Base-by-base conservation (phyloP, 2,113 vertebrate genomes). In the Cyanoderma ruficeps region DNA sequence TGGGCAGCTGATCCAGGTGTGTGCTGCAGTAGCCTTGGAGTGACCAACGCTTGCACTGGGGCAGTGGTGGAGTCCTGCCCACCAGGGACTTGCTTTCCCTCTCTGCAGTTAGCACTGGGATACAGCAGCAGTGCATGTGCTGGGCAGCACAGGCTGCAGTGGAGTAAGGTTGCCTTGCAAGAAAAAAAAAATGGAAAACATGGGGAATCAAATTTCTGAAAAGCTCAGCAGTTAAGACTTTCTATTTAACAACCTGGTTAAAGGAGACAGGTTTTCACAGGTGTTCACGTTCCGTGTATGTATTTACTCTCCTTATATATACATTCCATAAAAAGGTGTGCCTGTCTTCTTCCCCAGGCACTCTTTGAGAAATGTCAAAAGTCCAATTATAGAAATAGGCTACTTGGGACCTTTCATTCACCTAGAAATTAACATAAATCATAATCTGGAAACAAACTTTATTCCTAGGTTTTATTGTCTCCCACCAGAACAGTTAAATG, bases 381-480 rank as follows among this genome's bases (percentile, higher is more conserved):
- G 87, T 90, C 35, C 63, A 86, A 9, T 88, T 95, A 83, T 25
- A 90, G 47, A 65, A 85, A 69, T 16, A 94, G 75, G 37, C 59
- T 88, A 19, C 41, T 31, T 76, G 57, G 57, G 87, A 94, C 61
- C n/a, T 41, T 85, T 90, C 2, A 5, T 89, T 95, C 78, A 90
- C 71, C 75, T 47, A 35, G 35, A 90, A 93, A 95, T 93, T 91
- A 90, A 44, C 63, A 67, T 83, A 89, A 95, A 90, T 94, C 55
- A 46, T 80, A 74, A 92, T 65, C 59, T 77, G 72, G 59, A 52
- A 83, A 42, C 35, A 70, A 59, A 56, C 8, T 52, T 90, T 80
- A 47, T 75, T 83, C 52, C 47, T 72, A 12, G 18, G 31, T 49
- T 90, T 74, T 72, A 35, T 57, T 28, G 3, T 70, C 63, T 86